Evolutionary conservation across 2,888 invertebrate genomes (phyloP).

Genomic region (Mythimna loreyi): DNA sequence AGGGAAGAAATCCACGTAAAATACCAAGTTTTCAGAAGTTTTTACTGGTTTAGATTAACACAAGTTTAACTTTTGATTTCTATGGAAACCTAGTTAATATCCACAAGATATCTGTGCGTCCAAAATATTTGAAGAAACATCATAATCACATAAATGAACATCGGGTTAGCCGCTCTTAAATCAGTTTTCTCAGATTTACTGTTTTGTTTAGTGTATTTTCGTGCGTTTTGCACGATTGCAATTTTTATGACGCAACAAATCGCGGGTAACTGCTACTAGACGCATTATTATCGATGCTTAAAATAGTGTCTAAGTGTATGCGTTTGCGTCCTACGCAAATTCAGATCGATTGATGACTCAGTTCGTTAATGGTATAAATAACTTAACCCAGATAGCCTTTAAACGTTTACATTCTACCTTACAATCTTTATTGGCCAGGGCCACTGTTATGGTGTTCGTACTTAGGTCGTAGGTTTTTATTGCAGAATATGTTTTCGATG

Average conservation of each 20-base stretch:
- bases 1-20: no score
- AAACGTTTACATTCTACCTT: slow-evolving; percentile 22
- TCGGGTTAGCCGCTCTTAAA: no score
- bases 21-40: no score
- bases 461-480: background rate
- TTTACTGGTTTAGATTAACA: no score
- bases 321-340: slow-evolving; percentile 50
- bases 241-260: slow-evolving; percentile 17
- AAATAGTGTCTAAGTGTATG: slow-evolving; percentile 53
- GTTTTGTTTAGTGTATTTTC: slow-evolving; percentile 1
- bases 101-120: no score
- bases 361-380: slow-evolving; percentile 50
- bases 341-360: slow-evolving; percentile 61
- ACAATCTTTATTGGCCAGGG: slow-evolving; percentile 13
- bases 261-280: slow-evolving; percentile 14
- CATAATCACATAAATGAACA: no score
- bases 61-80: no score
- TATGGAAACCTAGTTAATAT: no score
- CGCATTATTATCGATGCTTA: slow-evolving; percentile 47
- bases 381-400: slow-evolving; percentile 56
- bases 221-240: background rate
- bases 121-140: no score
- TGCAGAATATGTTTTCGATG: background rate
- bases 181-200: background rate
- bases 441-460: background rate